phyloP scores from a whole-genome alignment of 2,888 invertebrate species.

The Aporophyla nigra region DNA sequence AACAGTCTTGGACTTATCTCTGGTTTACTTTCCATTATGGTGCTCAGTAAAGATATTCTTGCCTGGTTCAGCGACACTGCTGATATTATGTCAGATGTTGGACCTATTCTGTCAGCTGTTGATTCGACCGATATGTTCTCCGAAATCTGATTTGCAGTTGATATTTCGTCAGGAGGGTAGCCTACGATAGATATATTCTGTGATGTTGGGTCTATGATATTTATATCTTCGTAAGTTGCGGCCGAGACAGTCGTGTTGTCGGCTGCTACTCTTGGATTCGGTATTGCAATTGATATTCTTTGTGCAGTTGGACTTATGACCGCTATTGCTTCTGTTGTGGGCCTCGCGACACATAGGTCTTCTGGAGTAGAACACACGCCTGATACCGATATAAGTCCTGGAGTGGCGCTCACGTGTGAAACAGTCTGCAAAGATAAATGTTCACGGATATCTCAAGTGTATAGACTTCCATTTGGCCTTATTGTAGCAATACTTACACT shows the following conservation, averaged over 20 bases:
- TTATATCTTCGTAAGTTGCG: constrained; percentile 17
- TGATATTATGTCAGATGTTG: background rate
- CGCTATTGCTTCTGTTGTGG: constrained; percentile 57
- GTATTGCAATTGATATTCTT: constrained; percentile 50
- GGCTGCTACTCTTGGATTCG: background rate
- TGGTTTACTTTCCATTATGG: constrained; percentile 72
- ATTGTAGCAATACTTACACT: constrained; percentile 74
- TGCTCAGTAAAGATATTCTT: constrained; percentile 66
- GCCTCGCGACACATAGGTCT: constrained; percentile 37
- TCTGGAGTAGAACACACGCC: constrained; percentile 43
- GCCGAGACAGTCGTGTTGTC: constrained; percentile 52
- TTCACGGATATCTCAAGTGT: background rate
- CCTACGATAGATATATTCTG: background rate
- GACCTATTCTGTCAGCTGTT: background rate
- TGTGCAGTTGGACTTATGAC: constrained; percentile 64
- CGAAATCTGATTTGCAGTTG: background rate
- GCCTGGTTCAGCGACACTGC: background rate
- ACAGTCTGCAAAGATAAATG: constrained; percentile 77
- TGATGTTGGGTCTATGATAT: constrained; percentile 64
- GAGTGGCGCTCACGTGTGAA: constrained; percentile 75
- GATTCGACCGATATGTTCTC: background rate
- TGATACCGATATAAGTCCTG: constrained; percentile 73
- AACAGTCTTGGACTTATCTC: constrained; percentile 66
- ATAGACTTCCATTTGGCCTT: background rate
- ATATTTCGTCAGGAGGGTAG: background rate